Evolutionary conservation across 2,797 vertebrate genomes (phyloP), one percentile per base, ranked within the genome.

Genomic region (Urosaurus nigricauda): DNA sequence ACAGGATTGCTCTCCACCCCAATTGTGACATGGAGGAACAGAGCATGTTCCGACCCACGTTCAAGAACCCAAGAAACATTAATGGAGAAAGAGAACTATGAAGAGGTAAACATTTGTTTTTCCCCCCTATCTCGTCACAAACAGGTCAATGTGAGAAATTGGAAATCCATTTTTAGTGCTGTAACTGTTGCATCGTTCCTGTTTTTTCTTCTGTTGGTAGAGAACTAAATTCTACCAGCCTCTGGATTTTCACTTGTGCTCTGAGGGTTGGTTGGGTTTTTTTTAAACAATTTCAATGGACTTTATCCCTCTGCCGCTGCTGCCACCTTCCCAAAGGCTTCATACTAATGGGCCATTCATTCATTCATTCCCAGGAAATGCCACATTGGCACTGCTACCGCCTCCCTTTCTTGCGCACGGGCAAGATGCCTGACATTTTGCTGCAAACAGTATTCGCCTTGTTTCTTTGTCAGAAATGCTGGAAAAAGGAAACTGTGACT

Each of bases 51-150:
- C 1, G 1, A 56, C 29, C 80, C 26, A 0, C 0, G 0, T 37
- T 7, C 9, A 32, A n/a, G 1, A 53, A 19, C 43, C 0, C 58
- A 21, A 14, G 79, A 89, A 0, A 1, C 91, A 53, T 58, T 11
- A 43, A 14, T 37, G 1, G 90, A n/a, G 43, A n/a, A 80, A 89
- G 29, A 43, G 6, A 82, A 63, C 24, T 1, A 0, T 63, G 58
- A 84, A 32, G 2, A 19, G 4, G 19, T 1, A 0, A 29, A 47
- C 29, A 2, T 16, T 11, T 75, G 37, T 75, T 43, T 2, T 1
- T 68, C 8, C 1, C 12, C 5, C 1, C 3, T 4, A 0, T 4
- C 29, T 14, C 0, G 29, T 47, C 47, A 71, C 29, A 63, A 19
- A 53, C 32, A 16, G 51, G 29, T 80, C 26, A 2, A 13, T 13